Conservation (phyloP, 1,140 invertebrate species). For the Wiebesia pumilae region DNA sequence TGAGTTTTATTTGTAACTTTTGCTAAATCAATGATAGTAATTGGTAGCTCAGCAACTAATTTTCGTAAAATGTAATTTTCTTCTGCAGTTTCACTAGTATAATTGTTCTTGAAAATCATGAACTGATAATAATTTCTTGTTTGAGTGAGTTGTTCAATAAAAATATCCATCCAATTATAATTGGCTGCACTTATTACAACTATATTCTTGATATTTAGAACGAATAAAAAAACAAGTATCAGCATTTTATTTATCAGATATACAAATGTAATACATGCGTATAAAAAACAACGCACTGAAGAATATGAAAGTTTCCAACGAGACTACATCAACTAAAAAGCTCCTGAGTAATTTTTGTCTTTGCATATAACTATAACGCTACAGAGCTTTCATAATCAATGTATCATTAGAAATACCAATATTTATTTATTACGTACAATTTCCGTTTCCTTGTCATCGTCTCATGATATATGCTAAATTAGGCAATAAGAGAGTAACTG, state of each 20-base stretch:
- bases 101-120: not conserved
- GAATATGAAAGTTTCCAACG: not conserved
- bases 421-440: not conserved
- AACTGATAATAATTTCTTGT: not conserved
- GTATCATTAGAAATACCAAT: not conserved
- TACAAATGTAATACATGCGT: not conserved
- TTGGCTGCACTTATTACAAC: not conserved
- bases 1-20: not conserved
- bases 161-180: not conserved
- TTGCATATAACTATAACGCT: not conserved
- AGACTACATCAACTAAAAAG: not conserved
- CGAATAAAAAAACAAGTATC: not conserved
- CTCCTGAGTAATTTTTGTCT: not conserved
- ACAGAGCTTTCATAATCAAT: not conserved
- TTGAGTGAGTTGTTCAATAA: not conserved
- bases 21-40: not conserved
- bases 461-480: not conserved
- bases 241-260: not conserved
- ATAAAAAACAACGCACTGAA: not conserved
- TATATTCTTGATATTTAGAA: not conserved
- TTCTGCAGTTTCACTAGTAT: not conserved
- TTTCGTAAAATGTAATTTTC: slow-evolving; percentile 18
- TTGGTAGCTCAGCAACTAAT: not conserved
- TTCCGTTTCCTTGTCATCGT: not conserved
- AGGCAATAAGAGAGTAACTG: not conserved